Evolutionary conservation across 2,797 vertebrate genomes (phyloP).

Genomic region (Tenualosa thibaudeaui): DNA sequence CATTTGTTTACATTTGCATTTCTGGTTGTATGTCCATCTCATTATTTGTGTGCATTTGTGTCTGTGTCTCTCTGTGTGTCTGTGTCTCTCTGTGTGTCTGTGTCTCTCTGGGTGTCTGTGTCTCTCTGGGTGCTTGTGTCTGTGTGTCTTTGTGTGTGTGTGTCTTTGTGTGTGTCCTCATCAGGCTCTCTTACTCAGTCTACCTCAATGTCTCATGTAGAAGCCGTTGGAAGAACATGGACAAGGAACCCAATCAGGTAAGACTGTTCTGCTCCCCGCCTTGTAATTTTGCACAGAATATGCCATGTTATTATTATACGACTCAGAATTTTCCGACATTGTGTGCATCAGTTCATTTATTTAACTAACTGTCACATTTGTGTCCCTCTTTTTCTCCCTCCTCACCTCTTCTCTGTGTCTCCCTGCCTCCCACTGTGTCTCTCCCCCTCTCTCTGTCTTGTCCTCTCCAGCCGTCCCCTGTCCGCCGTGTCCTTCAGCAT

Average conservation of each 20-base stretch:
- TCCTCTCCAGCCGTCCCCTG: constrained; percentile 76
- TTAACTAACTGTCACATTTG: neutral
- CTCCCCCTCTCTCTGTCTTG: constrained; percentile 49
- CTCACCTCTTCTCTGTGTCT: neutral
- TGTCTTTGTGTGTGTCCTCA: constrained; percentile 38
- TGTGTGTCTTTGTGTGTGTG: constrained; percentile 60
- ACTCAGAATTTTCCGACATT: neutral
- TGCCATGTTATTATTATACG: neutral
- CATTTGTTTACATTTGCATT: neutral
- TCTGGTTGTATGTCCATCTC: constrained; percentile 18
- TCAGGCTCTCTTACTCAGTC: constrained; percentile 89
- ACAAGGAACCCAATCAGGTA: constrained; percentile 87
- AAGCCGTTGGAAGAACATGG: constrained; percentile 85
- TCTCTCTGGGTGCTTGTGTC: constrained; percentile 33
- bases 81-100: constrained; percentile 60
- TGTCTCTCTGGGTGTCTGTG: constrained; percentile 43
- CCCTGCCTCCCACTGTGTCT: neutral
- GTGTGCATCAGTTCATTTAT: neutral
- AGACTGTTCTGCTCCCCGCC: neutral
- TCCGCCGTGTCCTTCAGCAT: constrained; percentile 94
- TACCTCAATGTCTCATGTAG: constrained; percentile 91
- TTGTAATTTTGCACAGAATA: neutral
- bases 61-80: constrained; percentile 29
- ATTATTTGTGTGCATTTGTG: constrained; percentile 33
- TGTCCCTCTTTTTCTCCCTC: neutral